These are phyloP conservation scores for Dryobota labecula DNA, from an alignment of 2,888 invertebrate genomes.

Conservation along the genomic window DNA sequence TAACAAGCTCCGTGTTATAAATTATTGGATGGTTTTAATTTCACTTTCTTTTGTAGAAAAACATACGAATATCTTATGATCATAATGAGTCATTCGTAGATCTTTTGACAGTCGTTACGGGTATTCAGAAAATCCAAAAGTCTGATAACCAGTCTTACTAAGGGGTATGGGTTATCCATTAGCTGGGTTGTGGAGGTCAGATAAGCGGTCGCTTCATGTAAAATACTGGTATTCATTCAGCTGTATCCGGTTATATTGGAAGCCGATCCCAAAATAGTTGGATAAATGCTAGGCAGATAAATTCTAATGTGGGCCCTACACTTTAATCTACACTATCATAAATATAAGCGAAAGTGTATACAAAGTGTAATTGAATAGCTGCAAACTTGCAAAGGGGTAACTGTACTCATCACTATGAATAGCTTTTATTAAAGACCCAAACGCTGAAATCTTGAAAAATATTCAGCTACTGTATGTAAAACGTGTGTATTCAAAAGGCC, in stretches of 20 bases:
- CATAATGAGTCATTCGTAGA: background rate
- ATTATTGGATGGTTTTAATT: background rate
- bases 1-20: background rate
- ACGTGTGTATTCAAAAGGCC: no score
- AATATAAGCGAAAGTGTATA: background rate
- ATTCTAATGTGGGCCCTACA: background rate
- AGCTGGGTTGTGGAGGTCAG: background rate
- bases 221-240: background rate
- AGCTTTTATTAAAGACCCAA: background rate
- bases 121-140: background rate
- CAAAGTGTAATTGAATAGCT: background rate
- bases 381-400: background rate
- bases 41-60: background rate
- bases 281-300: background rate
- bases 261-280: background rate
- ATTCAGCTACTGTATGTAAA: background rate
- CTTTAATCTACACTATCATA: background rate
- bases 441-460: background rate
- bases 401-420: background rate
- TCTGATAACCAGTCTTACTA: background rate
- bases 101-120: no score
- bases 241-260: background rate
- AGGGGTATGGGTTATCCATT: background rate
- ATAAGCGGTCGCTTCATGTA: background rate
- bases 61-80: background rate